These are phyloP conservation scores for Rutpela maculata DNA, from an alignment of 2,888 invertebrate species.

Conservation along the genomic window DNA sequence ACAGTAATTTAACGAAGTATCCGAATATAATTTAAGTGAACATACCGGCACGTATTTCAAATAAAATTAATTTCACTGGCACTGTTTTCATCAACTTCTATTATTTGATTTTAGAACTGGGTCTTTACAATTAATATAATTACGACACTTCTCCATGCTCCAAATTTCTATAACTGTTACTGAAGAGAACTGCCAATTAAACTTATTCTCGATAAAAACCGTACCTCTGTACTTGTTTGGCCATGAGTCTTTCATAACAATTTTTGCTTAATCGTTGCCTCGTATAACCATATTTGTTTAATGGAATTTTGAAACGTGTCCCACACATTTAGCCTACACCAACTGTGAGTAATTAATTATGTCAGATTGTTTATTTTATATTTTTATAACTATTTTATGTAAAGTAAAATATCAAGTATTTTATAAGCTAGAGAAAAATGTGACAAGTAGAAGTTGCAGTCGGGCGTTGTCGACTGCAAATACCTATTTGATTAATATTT, in stretches of 20 bases:
- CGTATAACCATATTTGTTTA: conserved; percentile 50
- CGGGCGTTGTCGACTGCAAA: too few species aligned
- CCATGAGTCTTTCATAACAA: conserved; percentile 40
- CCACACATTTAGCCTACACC: conserved; percentile 46
- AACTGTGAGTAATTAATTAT: neutral
- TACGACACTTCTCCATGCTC: neutral
- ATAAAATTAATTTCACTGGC: neutral
- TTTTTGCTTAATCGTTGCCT: conserved; percentile 41
- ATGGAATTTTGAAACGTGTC: conserved; percentile 55
- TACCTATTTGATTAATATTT: too few species aligned
- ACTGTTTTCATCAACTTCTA: neutral
- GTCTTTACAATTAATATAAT: neutral
- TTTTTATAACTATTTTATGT: neutral
- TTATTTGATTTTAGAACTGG: neutral
- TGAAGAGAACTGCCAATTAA: neutral
- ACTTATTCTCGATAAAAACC: neutral
- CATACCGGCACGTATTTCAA: neutral
- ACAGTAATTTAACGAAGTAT: too few species aligned
- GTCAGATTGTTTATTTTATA: neutral
- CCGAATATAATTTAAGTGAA: too few species aligned
- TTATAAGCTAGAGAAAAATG: too few species aligned
- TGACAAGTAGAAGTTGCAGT: too few species aligned
- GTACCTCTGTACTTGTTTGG: neutral
- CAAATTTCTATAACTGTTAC: neutral
- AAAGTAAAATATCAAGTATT: too few species aligned